Percentiles rank a stretch among this genome's conserved stretches.
Evolutionary conservation across 1,140 invertebrate species (phyloP).

Genomic region (Paraescarpia echinospica): DNA sequence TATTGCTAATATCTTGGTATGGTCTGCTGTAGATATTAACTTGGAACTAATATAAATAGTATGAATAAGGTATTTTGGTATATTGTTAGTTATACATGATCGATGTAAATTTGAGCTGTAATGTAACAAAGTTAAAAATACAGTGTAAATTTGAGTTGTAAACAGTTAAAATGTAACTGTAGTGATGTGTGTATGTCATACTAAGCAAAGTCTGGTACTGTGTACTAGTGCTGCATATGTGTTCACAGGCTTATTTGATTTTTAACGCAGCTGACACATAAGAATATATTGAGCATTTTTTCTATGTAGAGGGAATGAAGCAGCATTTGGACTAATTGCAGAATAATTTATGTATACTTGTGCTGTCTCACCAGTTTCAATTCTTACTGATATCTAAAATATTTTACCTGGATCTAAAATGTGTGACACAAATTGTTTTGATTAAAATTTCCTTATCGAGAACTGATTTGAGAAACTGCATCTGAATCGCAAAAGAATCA

Average conservation of each 20-base stretch:
- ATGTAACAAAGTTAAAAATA: too few species aligned
- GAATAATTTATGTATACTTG: neutral
- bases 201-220: neutral
- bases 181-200: neutral
- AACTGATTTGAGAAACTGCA: too few species aligned
- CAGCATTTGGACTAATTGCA: neutral
- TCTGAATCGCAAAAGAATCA: neutral
- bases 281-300: neutral
- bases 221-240: neutral
- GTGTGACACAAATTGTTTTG: too few species aligned
- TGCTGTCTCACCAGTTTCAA: too few species aligned
- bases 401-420: neutral
- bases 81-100: neutral
- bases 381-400: neutral
- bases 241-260: neutral
- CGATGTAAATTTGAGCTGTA: too few species aligned
- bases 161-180: neutral
- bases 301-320: neutral
- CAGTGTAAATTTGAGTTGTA: too few species aligned
- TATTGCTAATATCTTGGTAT: neutral
- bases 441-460: too few species aligned
- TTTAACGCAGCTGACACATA: neutral
- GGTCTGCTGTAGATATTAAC: neutral
- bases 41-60: neutral
- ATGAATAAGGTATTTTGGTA: neutral